A percentile compares a stretch with the other conserved stretches of the same genome.
Conservation (phyloP, 2,797 vertebrate species). For the Merluccius polli region DNA sequence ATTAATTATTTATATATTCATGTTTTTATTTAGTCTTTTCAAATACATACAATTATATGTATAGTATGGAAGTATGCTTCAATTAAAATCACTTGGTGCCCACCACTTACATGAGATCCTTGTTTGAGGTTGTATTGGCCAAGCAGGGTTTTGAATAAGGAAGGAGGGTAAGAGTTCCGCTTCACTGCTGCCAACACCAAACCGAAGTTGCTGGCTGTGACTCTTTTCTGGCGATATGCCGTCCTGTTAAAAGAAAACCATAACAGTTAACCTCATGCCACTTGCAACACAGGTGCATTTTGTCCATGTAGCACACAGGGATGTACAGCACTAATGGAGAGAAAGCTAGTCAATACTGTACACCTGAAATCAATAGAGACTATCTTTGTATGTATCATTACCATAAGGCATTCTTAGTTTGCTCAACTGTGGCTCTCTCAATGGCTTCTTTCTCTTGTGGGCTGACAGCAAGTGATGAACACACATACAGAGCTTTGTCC, state of each 20-base stretch:
- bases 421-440: no score
- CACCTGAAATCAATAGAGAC: no score
- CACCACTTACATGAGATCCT: conserved; percentile 11
- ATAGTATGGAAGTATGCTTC: no score
- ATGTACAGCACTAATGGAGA: not conserved
- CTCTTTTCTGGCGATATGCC: conserved; percentile 16
- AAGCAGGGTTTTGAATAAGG: conserved; percentile 20
- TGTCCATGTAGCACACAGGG: not conserved
- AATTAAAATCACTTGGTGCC: conserved; percentile 9
- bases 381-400: no score
- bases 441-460: no score
- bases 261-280: not conserved
- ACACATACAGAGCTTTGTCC: no score
- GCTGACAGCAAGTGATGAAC: no score
- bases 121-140: conserved; percentile 15
- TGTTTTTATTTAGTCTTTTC: conserved; percentile 9
- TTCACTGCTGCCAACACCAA: conserved; percentile 19
- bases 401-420: no score
- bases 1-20: not conserved
- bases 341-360: not conserved
- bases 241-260: conserved; percentile 14
- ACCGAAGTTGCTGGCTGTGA: conserved; percentile 22
- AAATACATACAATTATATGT: no score
- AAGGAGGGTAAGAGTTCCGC: conserved; percentile 14
- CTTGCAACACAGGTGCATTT: not conserved